Conservation (phyloP, 2,113 vertebrate species). For the Centropus unirufus region DNA sequence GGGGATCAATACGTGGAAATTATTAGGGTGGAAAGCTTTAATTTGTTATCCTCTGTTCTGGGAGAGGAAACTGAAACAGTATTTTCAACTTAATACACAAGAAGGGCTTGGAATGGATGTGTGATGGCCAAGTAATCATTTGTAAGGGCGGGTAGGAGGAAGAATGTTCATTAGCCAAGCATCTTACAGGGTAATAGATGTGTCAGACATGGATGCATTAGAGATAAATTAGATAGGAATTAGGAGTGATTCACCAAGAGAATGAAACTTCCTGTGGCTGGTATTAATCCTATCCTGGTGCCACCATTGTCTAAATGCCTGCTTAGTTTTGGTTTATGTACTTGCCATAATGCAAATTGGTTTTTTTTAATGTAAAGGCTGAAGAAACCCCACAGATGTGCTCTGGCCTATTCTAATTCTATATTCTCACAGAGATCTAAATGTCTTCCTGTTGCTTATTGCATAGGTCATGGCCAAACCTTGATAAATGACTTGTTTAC, state of each 20-base stretch:
- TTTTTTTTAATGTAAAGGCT: neutral
- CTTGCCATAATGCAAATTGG: neutral
- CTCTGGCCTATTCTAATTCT: neutral
- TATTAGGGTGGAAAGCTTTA: neutral
- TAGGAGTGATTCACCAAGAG: neutral
- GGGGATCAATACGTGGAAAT: neutral
- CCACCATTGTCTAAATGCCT: neutral
- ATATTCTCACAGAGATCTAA: neutral
- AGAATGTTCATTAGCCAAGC: neutral
- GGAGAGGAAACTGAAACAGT: neutral
- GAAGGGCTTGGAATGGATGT: neutral
- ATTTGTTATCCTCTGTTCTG: neutral
- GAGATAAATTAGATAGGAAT: neutral
- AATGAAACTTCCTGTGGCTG: neutral
- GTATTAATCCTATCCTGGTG: neutral
- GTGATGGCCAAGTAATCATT: neutral
- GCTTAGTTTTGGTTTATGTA: neutral
- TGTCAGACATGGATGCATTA: neutral
- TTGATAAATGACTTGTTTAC: neutral
- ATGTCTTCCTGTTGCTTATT: neutral
- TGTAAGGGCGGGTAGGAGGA: neutral
- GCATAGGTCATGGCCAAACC: neutral
- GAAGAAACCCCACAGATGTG: neutral
- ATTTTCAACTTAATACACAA: neutral
- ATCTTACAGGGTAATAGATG: neutral